Evolutionary conservation across 1,140 invertebrate species (phyloP), one percentile per base, ranked within the genome.

Genomic region (Anoplophora glabripennis): DNA sequence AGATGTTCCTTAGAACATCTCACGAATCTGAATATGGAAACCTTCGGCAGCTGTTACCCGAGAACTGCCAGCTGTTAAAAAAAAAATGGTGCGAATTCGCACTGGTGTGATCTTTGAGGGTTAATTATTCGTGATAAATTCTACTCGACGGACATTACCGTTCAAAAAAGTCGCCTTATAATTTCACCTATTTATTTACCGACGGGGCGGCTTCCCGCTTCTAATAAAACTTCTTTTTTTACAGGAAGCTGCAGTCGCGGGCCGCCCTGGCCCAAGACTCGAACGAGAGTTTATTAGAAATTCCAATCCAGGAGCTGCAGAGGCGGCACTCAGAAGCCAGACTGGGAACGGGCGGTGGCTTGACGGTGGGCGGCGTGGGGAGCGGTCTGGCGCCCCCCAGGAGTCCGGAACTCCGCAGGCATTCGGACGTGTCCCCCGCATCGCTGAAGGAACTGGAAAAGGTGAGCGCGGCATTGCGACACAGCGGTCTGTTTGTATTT

Each of bases 391-490:
- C 87, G 8, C 89, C 89, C 10, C 89, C 90, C 0, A 78, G 89
- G 21, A 89, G 87, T 58, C 87, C 89, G 0, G 89, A 92, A 66
- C 75, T 90, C 1, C 76, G 89, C 1, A 77, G 90, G 36, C 90
- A 92, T 68, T 91, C 89, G 1, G 90, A 92, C 61, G 89, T 92
- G 0, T 92, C 90, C 12, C 89, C 89, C 0, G 89, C 89, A 0
- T 90, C 88, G 36, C 77, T 92, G 4, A 92, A 91, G 70, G 89
- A 92, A 75, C 77, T 92, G 1, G 90, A 92, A 78, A 89, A 90
- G 82, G 89, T 91, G 35, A 34, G 52, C 44, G 34, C 21, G 5
- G 21, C 21, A 28, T 28, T 28, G 5, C 21, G 5, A 28, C 5
- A 5, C 21, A 2, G 21, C 21, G 5, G 3, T 3, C 21, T 5